A percentile compares a stretch with the other conserved stretches of the same genome.
phyloP scores from a whole-genome alignment of 2,888 invertebrate species.

The Drosophila borealis region DNA sequence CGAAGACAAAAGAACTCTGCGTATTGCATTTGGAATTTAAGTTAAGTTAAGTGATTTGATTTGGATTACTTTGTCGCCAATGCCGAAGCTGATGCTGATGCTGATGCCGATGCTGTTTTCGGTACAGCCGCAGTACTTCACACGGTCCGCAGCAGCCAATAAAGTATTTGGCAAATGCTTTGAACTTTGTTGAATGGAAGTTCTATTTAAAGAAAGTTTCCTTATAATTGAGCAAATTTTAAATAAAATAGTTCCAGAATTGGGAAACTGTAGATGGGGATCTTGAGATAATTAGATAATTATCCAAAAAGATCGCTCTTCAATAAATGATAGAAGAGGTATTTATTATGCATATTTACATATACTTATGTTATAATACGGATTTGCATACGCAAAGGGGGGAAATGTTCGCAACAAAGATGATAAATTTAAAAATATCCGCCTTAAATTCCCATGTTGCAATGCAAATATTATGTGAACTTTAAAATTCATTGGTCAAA shows the following conservation, averaged over 20 bases:
- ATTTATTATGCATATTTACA: too few species aligned
- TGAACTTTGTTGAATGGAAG: conserved; percentile 7
- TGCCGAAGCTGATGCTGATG: background rate
- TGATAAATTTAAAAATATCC: too few species aligned
- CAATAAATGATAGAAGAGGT: too few species aligned
- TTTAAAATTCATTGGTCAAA: too few species aligned
- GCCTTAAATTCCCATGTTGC: too few species aligned
- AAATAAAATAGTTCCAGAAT: background rate
- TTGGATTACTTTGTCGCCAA: conserved; percentile 58
- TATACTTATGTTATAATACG: too few species aligned
- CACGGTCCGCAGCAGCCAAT: conserved; percentile 22
- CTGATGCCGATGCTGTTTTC: conserved; percentile 9
- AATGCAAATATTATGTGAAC: too few species aligned
- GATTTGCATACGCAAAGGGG: too few species aligned
- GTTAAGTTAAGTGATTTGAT: conserved; percentile 65
- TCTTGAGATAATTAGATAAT: background rate
- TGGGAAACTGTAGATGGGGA: background rate
- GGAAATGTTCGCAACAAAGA: too few species aligned
- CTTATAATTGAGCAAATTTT: background rate
- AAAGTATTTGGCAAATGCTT: conserved; percentile 58
- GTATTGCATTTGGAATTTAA: conserved; percentile 67
- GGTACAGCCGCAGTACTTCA: conserved; percentile 34
- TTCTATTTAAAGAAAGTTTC: background rate
- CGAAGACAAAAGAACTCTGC: conserved; percentile 37
- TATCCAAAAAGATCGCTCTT: too few species aligned